A percentile compares a stretch with the other conserved stretches of the same genome.
Conservation (phyloP, 2,113 vertebrate genomes). For the Antechinus stuartii region DNA sequence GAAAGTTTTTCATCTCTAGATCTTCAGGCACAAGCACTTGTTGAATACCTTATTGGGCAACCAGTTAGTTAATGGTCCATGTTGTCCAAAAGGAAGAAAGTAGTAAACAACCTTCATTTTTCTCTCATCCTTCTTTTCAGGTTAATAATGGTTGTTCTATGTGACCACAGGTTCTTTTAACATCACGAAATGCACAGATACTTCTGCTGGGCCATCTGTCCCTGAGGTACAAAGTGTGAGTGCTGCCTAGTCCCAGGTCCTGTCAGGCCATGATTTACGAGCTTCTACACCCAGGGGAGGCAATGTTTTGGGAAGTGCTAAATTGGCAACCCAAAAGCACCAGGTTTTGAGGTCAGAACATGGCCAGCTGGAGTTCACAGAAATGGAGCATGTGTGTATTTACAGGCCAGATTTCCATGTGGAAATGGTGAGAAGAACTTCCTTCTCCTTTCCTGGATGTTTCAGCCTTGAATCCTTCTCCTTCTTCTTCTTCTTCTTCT, state of each 20-base stretch:
- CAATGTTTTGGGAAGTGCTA: not conserved
- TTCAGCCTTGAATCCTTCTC: rapidly evolving
- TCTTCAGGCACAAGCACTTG: not conserved
- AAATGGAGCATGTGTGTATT: not conserved
- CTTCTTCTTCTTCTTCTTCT: not conserved
- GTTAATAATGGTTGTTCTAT: not conserved
- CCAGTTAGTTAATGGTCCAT: not conserved
- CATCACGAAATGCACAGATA: constrained; percentile 11
- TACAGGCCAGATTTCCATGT: not conserved
- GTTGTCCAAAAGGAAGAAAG: not conserved
- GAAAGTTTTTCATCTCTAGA: not conserved
- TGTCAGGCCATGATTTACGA: constrained; percentile 49
- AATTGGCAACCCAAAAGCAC: not conserved
- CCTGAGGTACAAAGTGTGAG: constrained; percentile 15
- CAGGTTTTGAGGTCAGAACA: not conserved
- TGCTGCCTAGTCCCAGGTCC: not conserved
- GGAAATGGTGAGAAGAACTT: not conserved
- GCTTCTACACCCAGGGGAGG: not conserved
- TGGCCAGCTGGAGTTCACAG: not conserved
- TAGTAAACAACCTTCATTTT: not conserved
- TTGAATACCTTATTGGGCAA: not conserved
- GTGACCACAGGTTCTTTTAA: not conserved
- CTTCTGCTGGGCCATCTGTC: constrained; percentile 58
- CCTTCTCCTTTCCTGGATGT: not conserved
- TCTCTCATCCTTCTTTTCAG: not conserved